phyloP scores from a whole-genome alignment of 2,797 vertebrate species.

The Schizopygopsis pylzovi region DNA sequence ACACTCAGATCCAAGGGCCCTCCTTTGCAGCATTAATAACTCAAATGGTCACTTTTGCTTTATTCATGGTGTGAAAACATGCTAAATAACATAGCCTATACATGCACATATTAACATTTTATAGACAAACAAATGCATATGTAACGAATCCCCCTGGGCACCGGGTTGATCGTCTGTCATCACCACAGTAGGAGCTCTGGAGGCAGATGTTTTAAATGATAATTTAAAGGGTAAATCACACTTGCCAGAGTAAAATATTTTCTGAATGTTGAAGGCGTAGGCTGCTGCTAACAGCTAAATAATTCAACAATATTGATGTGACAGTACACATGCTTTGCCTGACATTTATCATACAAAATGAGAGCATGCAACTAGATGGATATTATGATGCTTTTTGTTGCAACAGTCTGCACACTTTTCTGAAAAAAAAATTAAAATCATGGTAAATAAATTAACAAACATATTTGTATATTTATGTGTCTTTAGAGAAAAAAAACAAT shows the following conservation, averaged over 20 bases:
- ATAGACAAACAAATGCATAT: constrained; percentile 1
- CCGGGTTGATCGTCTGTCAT: constrained; percentile 11
- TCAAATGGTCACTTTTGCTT: background rate
- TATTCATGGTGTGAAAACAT: background rate
- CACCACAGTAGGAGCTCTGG: background rate
- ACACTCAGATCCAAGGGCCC: background rate
- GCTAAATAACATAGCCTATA: background rate
- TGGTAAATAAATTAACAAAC: background rate
- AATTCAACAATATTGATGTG: constrained; percentile 49
- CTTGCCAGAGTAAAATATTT: constrained; percentile 4
- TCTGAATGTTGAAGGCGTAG: background rate
- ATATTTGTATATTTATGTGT: background rate
- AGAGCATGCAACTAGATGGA: background rate
- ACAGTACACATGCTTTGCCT: background rate
- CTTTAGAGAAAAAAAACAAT: background rate
- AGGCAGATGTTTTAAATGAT: constrained; percentile 19
- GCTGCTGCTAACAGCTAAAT: constrained; percentile 27
- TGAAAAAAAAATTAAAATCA: background rate
- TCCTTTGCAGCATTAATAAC: background rate
- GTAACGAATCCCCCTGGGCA: background rate
- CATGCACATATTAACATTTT: background rate
- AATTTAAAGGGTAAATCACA: constrained; percentile 5
- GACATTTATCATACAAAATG: background rate
- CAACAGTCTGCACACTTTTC: background rate
- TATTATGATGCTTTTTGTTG: background rate